A percentile compares a stretch with the other conserved stretches of the same genome.
Evolutionary conservation across 2,113 vertebrate genomes (phyloP).

Genomic region (Elephantulus edwardii): DNA sequence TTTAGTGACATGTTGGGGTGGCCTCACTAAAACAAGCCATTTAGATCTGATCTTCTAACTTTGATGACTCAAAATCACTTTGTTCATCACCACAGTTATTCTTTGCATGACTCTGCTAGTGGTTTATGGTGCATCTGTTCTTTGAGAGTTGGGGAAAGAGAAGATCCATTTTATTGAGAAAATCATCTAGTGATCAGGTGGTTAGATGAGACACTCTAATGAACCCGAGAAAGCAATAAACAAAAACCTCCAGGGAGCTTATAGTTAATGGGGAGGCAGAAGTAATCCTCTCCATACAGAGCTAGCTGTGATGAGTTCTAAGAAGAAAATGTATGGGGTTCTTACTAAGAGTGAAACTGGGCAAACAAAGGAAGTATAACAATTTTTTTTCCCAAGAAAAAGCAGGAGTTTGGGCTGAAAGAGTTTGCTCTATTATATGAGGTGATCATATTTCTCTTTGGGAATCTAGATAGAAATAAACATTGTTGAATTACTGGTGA

Average conservation of each 20-base stretch:
- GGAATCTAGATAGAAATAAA: background rate
- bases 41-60: background rate
- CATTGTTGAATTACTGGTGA: too few relatives aligned
- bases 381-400: constrained; percentile 14
- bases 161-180: too few relatives aligned
- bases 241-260: background rate
- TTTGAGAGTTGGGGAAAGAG: too few relatives aligned
- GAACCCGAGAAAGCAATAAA: too few relatives aligned
- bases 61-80: constrained; percentile 12
- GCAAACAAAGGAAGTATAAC: background rate
- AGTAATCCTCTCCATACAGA: background rate
- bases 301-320: background rate
- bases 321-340: constrained; percentile 7
- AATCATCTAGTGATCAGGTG: background rate
- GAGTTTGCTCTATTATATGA: background rate
- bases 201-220: background rate
- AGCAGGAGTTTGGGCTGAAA: background rate
- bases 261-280: background rate
- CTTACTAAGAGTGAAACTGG: background rate
- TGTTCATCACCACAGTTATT: background rate
- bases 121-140: too few relatives aligned
- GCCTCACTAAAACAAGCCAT: constrained; percentile 33
- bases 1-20: constrained; percentile 54
- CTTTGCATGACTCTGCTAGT: background rate
- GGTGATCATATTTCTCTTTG: background rate